These are phyloP conservation scores for Holacanthus passer DNA, from an alignment of 2,113 vertebrate species.

Conservation along the genomic window DNA sequence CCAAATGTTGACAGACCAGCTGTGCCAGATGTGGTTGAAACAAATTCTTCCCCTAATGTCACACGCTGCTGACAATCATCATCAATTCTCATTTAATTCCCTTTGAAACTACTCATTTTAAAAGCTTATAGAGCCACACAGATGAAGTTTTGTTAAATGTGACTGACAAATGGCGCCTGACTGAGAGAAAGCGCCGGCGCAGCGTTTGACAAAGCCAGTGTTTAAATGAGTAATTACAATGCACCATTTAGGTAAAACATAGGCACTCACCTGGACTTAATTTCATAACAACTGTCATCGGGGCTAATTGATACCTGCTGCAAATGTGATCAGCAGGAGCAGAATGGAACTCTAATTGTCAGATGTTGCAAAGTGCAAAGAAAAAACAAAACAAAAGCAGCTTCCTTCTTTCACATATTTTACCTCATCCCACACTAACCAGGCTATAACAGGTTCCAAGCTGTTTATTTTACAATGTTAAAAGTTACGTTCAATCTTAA, in stretches of 20 bases:
- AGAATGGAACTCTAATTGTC: conserved; percentile 41
- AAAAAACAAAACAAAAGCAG: neutral
- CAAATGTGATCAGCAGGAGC: conserved; percentile 54
- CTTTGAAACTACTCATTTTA: neutral
- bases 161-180: neutral
- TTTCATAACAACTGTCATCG: conserved; percentile 50
- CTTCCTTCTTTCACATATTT: neutral
- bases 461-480: neutral
- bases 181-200: conserved; percentile 5
- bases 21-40: neutral
- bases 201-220: conserved; percentile 9
- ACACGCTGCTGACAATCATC: neutral
- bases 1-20: neutral
- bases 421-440: neutral
- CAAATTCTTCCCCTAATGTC: neutral
- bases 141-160: conserved; percentile 4
- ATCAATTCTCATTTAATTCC: neutral
- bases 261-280: conserved; percentile 37
- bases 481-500: neutral
- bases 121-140: neutral
- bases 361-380: conserved; percentile 5
- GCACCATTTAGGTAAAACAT: conserved; percentile 35
- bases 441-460: neutral
- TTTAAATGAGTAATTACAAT: conserved; percentile 53
- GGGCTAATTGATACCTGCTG: conserved; percentile 65